These are phyloP conservation scores for Squalus acanthias DNA, from an alignment of 2,797 vertebrate species.

Conservation along the genomic window DNA sequence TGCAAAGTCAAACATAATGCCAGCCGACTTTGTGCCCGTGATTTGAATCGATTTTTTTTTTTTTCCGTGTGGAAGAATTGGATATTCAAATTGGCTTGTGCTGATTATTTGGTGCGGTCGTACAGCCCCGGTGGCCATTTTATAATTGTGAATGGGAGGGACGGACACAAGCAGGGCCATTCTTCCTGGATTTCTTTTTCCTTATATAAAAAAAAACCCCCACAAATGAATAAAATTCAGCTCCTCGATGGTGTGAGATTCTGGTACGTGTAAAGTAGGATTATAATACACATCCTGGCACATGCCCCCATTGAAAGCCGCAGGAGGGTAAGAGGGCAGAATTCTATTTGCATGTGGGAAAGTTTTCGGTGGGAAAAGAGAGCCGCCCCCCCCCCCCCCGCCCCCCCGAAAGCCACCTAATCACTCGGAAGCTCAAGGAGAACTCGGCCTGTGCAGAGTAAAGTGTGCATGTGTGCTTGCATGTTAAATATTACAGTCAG, in stretches of 20 bases:
- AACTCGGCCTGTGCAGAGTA: not conserved
- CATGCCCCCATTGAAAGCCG: not conserved
- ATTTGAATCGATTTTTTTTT: not conserved
- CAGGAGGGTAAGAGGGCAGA: slow-evolving; percentile 16
- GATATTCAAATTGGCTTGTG: not conserved
- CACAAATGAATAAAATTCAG: slow-evolving; percentile 21
- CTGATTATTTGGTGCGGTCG: not conserved
- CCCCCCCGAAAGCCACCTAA: not conserved
- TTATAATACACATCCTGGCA: slow-evolving; percentile 24
- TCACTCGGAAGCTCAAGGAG: not conserved
- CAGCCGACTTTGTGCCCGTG: not conserved
- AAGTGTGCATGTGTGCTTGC: not conserved
- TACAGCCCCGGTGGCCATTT: not conserved
- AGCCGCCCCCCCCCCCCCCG: too few species aligned
- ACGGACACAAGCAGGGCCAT: slow-evolving; percentile 22
- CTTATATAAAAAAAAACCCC: not conserved
- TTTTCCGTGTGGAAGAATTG: not conserved
- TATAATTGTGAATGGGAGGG: slow-evolving; percentile 18
- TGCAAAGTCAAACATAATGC: slow-evolving; percentile 3
- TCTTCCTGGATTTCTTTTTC: not conserved
- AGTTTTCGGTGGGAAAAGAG: not conserved
- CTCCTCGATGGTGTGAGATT: not conserved
- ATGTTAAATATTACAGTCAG: not conserved
- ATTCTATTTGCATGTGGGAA: slow-evolving; percentile 9
- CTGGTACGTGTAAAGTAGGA: not conserved